phyloP scores from a whole-genome alignment of 2,113 vertebrate genomes.

The Caracal caracal region DNA sequence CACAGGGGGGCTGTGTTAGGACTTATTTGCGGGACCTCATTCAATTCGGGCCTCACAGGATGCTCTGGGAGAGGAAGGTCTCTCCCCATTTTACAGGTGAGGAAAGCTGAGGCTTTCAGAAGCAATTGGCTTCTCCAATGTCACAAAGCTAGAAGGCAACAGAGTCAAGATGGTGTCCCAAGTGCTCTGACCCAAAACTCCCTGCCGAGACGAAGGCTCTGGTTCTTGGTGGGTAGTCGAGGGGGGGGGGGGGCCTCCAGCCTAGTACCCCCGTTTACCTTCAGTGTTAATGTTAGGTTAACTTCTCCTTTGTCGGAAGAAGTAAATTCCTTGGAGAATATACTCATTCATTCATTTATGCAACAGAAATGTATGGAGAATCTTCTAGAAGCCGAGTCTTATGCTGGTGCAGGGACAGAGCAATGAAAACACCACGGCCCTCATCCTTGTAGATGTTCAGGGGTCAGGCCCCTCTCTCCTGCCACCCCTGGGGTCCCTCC shows the following conservation, averaged over 20 bases:
- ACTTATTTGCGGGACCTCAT: background rate
- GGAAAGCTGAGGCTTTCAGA: background rate
- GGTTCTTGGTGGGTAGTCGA: background rate
- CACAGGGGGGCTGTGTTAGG: background rate
- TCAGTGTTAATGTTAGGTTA: background rate
- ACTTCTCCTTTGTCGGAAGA: background rate
- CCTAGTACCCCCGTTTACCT: background rate
- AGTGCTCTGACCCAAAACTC: background rate
- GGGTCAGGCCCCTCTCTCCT: background rate
- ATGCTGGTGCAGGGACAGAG: background rate
- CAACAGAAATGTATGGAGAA: background rate
- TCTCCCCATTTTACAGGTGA: background rate
- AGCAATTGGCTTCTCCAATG: accelerated
- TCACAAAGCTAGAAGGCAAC: background rate
- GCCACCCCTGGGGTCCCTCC: background rate
- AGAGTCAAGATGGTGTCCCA: background rate
- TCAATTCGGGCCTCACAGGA: background rate
- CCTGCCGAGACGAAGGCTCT: constrained; percentile 59
- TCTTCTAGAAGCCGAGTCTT: constrained; percentile 42
- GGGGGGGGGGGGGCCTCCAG: background rate
- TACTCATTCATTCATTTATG: background rate
- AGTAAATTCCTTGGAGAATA: background rate
- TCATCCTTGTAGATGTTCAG: background rate
- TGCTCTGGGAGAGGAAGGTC: accelerated
- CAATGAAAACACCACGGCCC: background rate